phyloP scores from a whole-genome alignment of 1,140 invertebrate genomes.

The Pseudobourletiella spinata region DNA sequence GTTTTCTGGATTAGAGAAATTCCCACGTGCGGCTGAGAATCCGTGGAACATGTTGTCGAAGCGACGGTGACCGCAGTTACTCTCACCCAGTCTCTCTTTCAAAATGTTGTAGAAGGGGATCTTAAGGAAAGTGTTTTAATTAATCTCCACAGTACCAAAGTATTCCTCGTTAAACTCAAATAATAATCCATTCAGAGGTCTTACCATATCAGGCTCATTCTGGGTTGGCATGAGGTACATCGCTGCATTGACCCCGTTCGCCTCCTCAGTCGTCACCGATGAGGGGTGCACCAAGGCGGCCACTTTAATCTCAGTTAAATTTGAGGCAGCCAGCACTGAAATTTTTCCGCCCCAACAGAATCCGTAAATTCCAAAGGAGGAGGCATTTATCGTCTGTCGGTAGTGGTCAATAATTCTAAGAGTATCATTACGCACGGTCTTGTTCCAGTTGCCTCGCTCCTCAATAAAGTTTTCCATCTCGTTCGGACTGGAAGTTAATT shows the following conservation, averaged over 20 bases:
- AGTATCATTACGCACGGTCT: slow-evolving; percentile 8
- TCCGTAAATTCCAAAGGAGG: slow-evolving; percentile 27
- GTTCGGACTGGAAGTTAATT: too few relatives aligned
- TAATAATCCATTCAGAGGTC: too few relatives aligned
- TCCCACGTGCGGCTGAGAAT: slow-evolving; percentile 22
- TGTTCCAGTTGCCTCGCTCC: too few relatives aligned
- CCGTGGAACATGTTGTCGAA: slow-evolving; percentile 31
- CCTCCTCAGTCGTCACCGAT: slow-evolving; percentile 7
- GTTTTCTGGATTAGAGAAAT: slow-evolving; percentile 20
- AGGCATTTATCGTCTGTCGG: neutral
- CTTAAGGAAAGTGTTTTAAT: slow-evolving; percentile 11
- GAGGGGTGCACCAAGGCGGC: slow-evolving; percentile 28
- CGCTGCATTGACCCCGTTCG: slow-evolving; percentile 10
- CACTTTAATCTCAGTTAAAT: slow-evolving; percentile 15
- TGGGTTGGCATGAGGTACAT: slow-evolving; percentile 15
- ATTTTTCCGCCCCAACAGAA: slow-evolving; percentile 31
- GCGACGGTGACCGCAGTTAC: slow-evolving; percentile 17
- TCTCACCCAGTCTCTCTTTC: slow-evolving; percentile 9
- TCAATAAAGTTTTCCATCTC: too few relatives aligned
- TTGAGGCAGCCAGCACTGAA: neutral
- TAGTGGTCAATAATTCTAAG: slow-evolving; percentile 18
- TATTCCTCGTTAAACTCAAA: too few relatives aligned
- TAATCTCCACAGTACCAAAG: too few relatives aligned
- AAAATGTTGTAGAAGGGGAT: slow-evolving; percentile 19
- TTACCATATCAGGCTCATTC: slow-evolving; percentile 30